These are phyloP conservation scores for Myiotriccus ornatus DNA, from an alignment of 2,797 vertebrate species.

Conservation along the genomic window DNA sequence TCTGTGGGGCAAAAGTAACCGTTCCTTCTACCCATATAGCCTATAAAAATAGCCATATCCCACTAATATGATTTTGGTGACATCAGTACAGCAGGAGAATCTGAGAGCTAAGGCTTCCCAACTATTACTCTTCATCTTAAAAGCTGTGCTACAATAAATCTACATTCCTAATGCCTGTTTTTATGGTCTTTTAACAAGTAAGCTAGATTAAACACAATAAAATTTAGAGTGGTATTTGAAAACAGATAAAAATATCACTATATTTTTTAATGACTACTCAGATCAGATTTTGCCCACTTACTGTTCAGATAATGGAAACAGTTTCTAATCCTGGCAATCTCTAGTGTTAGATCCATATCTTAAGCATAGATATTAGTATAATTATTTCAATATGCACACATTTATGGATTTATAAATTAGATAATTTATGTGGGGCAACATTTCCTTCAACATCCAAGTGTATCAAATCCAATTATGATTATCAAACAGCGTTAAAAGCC, in stretches of 20 bases:
- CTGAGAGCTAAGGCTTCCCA: background rate
- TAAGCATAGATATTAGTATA: background rate
- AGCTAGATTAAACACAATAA: slow-evolving; percentile 31
- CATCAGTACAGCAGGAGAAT: background rate
- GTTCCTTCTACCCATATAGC: background rate
- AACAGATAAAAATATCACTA: slow-evolving; percentile 45
- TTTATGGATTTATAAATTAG: background rate
- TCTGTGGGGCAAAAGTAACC: background rate
- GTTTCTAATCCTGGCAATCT: background rate
- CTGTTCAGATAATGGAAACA: background rate
- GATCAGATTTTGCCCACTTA: slow-evolving; percentile 13
- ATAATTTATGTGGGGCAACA: background rate
- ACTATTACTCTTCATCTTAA: slow-evolving; percentile 27
- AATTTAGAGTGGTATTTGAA: slow-evolving; percentile 54
- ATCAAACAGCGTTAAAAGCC: background rate
- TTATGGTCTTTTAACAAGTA: slow-evolving; percentile 42
- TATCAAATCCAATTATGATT: slow-evolving; percentile 1
- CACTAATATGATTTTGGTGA: background rate
- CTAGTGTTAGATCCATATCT: background rate
- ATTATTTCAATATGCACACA: background rate
- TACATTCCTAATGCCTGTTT: slow-evolving; percentile 16
- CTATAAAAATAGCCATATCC: background rate
- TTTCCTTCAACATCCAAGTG: background rate
- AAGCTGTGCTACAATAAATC: background rate
- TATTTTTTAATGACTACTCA: slow-evolving; percentile 13